Evolutionary conservation across 2,797 vertebrate genomes (phyloP).

Genomic region (Brachyrhaphis roseni): DNA sequence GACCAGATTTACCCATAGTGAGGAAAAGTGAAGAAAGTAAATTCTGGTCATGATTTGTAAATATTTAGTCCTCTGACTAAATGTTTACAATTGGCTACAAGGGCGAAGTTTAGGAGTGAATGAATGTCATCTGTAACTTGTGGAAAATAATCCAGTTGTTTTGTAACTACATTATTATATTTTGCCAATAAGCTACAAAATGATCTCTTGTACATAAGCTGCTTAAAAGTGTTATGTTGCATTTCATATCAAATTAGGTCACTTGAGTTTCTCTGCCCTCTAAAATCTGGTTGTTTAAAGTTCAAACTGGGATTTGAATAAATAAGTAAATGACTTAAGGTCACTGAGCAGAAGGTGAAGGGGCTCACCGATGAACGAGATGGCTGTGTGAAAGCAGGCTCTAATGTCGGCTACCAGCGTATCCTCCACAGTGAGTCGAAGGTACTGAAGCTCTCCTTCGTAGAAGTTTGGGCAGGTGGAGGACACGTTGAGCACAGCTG

Average conservation of each 20-base stretch:
- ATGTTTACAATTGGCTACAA: not conserved
- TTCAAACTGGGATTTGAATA: conserved; percentile 6
- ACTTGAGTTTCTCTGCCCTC: not conserved
- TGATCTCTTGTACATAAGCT: conserved; percentile 44
- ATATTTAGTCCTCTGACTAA: not conserved
- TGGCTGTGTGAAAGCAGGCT: conserved; percentile 86
- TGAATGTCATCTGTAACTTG: conserved; percentile 7
- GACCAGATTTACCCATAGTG: not conserved
- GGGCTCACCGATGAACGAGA: conserved; percentile 85
- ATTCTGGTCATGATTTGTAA: not conserved
- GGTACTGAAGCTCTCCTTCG: conserved; percentile 84
- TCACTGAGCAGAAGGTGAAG: not conserved
- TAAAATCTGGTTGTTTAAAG: not conserved
- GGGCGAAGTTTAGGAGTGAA: not conserved
- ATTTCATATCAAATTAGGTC: not conserved
- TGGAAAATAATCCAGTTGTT: conserved; percentile 44
- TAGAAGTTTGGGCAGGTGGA: conserved; percentile 88
- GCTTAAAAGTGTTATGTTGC: conserved; percentile 32
- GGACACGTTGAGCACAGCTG: conserved; percentile 88
- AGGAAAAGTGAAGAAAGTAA: not conserved
- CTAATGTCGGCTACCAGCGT: conserved; percentile 85
- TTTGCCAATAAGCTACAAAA: conserved; percentile 16
- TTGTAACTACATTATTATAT: conserved; percentile 46
- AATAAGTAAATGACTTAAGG: not conserved
- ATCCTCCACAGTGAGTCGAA: conserved; percentile 87